Evolutionary conservation across 2,113 vertebrate species (phyloP).

Genomic region (Urocitellus parryii): DNA sequence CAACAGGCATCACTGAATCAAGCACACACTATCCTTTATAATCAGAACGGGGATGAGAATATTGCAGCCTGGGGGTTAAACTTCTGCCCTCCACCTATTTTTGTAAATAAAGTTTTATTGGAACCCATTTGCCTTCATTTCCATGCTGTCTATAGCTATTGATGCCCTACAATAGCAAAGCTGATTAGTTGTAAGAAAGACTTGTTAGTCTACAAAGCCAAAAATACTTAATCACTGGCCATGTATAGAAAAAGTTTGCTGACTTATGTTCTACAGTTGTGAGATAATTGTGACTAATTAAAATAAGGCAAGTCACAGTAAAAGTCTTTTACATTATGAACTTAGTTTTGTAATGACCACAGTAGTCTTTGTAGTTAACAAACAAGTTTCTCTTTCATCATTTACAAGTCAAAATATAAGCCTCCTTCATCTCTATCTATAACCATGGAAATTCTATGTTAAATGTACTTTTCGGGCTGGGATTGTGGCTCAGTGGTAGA

Average conservation of each 20-base stretch:
- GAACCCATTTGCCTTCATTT: neutral
- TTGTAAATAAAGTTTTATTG: slow-evolving; percentile 52
- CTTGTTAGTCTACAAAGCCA: neutral
- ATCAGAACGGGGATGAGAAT: neutral
- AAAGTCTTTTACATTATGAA: neutral
- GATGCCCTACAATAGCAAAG: neutral
- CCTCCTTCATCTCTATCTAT: neutral
- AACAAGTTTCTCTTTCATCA: slow-evolving; percentile 12
- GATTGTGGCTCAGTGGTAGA: too few species aligned
- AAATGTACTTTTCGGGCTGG: neutral
- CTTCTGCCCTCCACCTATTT: neutral
- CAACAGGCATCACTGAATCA: neutral
- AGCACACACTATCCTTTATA: neutral
- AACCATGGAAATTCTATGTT: neutral
- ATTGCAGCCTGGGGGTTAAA: neutral
- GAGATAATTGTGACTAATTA: neutral
- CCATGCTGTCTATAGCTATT: neutral
- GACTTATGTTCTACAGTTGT: neutral
- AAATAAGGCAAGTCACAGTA: neutral
- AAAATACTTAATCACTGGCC: neutral
- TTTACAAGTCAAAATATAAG: neutral
- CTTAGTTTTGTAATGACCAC: neutral
- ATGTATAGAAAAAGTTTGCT: neutral
- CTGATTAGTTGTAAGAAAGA: neutral
- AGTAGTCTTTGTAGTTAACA: neutral